phyloP scores from a whole-genome alignment of 2,797 vertebrate species.

The Mormyrus hasselquistii region DNA sequence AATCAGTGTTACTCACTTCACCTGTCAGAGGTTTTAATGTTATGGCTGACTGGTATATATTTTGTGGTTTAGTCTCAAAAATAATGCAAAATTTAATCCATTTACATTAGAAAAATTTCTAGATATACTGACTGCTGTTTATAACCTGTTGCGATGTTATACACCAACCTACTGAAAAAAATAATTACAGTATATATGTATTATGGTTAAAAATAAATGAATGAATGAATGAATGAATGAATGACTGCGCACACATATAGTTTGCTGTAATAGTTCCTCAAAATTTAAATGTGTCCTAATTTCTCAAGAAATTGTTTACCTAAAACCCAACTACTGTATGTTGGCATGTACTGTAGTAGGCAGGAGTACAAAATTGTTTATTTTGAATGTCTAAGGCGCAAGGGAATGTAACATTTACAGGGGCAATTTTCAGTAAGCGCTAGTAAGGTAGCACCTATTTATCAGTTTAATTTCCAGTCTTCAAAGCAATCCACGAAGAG shows the following conservation, averaged over 20 bases:
- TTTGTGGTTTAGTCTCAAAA: neutral
- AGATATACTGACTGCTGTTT: neutral
- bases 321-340: neutral
- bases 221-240: neutral
- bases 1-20: neutral
- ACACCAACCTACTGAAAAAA: neutral
- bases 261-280: neutral
- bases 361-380: neutral
- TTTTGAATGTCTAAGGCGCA: neutral
- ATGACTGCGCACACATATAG: neutral
- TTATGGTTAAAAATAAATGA: neutral
- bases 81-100: neutral
- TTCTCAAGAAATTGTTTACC: neutral
- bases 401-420: neutral
- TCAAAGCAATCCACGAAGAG: neutral
- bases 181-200: neutral
- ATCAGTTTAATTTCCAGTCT: conserved; percentile 6
- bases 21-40: neutral
- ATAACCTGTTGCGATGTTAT: neutral
- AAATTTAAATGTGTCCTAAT: neutral
- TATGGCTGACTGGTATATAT: neutral
- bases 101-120: neutral
- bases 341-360: neutral
- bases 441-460: neutral
- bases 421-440: conserved; percentile 1